A percentile compares a stretch with the other conserved stretches of the same genome.
These are phyloP conservation scores for Clarias macrocephalus DNA, from an alignment of 2,113 vertebrate species.

Conservation along the genomic window DNA sequence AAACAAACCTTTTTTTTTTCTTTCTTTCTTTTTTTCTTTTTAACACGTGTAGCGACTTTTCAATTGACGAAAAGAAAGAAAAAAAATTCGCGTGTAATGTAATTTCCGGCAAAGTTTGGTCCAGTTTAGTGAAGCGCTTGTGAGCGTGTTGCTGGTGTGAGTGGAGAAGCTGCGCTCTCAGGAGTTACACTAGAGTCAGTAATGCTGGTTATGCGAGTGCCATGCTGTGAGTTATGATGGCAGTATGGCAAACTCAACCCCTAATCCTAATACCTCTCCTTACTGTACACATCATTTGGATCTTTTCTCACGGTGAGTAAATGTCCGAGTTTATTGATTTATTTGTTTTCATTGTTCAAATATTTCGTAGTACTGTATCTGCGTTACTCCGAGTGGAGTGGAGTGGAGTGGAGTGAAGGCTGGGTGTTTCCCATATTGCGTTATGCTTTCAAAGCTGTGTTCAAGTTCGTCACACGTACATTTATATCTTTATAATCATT, in stretches of 20 bases:
- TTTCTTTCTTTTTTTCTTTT: neutral
- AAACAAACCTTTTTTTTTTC: neutral
- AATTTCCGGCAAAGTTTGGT: neutral
- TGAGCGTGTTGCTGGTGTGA: neutral
- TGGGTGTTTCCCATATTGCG: neutral
- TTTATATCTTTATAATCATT: neutral
- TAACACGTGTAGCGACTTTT: too few relatives aligned
- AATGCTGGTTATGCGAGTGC: neutral
- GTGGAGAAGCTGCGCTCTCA: too few relatives aligned
- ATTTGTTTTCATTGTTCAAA: neutral
- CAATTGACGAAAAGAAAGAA: neutral
- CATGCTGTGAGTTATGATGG: conserved; percentile 18
- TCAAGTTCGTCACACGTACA: too few relatives aligned
- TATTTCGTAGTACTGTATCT: neutral
- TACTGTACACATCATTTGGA: neutral
- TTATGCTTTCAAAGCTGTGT: neutral
- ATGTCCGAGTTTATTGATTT: neutral
- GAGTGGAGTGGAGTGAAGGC: too few relatives aligned
- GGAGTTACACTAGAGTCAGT: neutral
- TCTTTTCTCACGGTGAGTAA: conserved; percentile 27
- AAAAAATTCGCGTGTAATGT: neutral
- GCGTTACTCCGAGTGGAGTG: neutral
- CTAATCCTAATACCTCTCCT: neutral
- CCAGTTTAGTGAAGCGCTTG: too few relatives aligned
- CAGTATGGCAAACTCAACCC: neutral